Evolutionary conservation across 2,888 invertebrate species (phyloP), one percentile per base, ranked within the genome.

Genomic region (Griposia aprilina): DNA sequence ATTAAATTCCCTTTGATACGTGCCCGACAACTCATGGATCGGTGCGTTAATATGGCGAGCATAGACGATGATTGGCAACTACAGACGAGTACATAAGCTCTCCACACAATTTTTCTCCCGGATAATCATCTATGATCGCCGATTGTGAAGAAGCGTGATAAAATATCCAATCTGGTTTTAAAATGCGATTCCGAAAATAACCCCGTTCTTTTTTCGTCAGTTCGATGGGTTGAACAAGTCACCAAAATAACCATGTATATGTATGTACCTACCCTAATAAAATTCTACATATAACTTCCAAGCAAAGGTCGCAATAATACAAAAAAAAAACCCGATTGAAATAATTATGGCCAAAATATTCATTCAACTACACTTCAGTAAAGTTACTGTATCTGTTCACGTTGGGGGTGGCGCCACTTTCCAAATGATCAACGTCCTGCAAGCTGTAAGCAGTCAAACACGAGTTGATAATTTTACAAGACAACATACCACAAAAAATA

Each of bases 361-460:
- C 6, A n/a, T 62, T 45, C 15, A 52, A 52, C 8, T 48, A 59
- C 5, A 0, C 10, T 13, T 20, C 2, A 41, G 15, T 30, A 48
- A 30, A n/a, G 17, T 26, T 41, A 30, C 15, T 52, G 8, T 13
- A 17, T 2, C 3, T 26, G 3, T 63, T 57, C 0, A 3, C 4
- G 15, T 45, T 81, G 4, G 50, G 55, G 82, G 63, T 74, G 78
- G 78, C 57, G 81, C 81, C 74, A 81, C 62, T 15, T 23, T 50
- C 26, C 8, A 0, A 45, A 81, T 30, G 26, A 59, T 11, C 6
- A 11, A n/a, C n/a, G 1, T 17, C 4, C 0, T 0, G 41, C n/a
- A 26, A 36, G 30, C 30, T 3, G 30, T 36, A 36, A 36, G 23
- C 3, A 62, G 17, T 30, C 55, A 73, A 52, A 23, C 10, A 15